Evolutionary conservation across 2,797 vertebrate species (phyloP).

Genomic region (Myotis vivesi): DNA sequence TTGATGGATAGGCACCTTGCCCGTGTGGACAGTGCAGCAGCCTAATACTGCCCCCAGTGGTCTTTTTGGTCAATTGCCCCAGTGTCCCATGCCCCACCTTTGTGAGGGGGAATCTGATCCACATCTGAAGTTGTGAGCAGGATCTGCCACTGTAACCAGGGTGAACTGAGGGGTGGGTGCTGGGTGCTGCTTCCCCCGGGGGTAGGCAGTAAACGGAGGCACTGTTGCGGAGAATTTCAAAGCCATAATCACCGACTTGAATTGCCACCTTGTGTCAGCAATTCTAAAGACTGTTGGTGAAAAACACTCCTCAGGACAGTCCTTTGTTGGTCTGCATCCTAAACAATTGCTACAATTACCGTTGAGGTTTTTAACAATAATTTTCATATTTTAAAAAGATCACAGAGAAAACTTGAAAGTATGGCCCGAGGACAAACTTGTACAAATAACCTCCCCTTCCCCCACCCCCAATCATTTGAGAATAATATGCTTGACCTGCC

Average conservation of each 20-base stretch:
- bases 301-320: neutral
- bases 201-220: neutral
- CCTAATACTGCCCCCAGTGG: neutral
- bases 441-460: neutral
- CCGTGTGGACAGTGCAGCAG: neutral
- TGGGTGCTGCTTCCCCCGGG: fast-evolving
- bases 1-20: neutral
- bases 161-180: fast-evolving
- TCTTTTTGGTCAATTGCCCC: neutral
- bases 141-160: neutral
- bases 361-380: neutral
- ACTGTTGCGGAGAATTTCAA: neutral
- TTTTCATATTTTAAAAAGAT: neutral
- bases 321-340: neutral
- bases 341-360: neutral
- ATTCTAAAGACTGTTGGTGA: neutral
- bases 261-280: neutral
- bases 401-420: neutral
- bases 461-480: neutral
- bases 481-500: neutral
- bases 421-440: neutral
- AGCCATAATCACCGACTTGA: neutral
- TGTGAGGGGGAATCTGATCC: neutral
- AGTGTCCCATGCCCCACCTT: neutral
- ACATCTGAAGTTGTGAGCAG: neutral